Evolutionary conservation across 2,797 vertebrate genomes (phyloP), one percentile per base, ranked within the genome.

Genomic region (Salarias fasciatus): DNA sequence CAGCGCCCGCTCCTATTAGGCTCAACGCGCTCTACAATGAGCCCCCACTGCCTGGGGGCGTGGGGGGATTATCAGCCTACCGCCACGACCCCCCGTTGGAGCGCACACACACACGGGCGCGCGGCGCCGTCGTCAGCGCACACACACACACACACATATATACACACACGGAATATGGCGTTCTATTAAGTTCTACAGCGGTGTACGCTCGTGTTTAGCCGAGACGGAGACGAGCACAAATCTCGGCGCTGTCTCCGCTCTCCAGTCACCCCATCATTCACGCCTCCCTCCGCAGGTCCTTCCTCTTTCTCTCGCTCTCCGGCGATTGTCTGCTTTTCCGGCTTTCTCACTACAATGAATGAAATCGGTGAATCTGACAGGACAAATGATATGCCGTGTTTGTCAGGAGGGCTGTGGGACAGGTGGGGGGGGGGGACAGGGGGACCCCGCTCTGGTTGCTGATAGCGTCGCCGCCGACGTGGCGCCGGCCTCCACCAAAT

Each of bases 1-100:
- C 86, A 77, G 89, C 79, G 83, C 87, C 80, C 35, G 75, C 88
- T 92, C 89, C 85, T 89, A 88, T 91, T 91, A 91, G 89, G 90
- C 86, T 89, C 90, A 85, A 49, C 85, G 86, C 77, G 80, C 85
- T 89, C 82, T 79, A 79, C 87, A 86, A 86, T 86, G 83, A 90
- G 84, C 89, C 87, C 88, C 86, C 79, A 76, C 86, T 81, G 89
- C 88, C 86, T 80, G 70, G 59, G 71, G 87, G 87, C 56, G 67
- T 76, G 68, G 72, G 63, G 84, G 84, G 87, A 90, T 91, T 89
- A 91, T 82, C 83, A 84, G 67, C 69, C 81, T 74, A 77, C 82
- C 70, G 53, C 81, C 81, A 82, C 72, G 76, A 78, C 80, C 85
- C 75, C 79, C 79, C 67, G 35, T 71, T 48, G 73, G 73, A 66